Base-by-base conservation (phyloP, 2,888 invertebrate genomes). In the Lasius fuliginosus region DNA sequence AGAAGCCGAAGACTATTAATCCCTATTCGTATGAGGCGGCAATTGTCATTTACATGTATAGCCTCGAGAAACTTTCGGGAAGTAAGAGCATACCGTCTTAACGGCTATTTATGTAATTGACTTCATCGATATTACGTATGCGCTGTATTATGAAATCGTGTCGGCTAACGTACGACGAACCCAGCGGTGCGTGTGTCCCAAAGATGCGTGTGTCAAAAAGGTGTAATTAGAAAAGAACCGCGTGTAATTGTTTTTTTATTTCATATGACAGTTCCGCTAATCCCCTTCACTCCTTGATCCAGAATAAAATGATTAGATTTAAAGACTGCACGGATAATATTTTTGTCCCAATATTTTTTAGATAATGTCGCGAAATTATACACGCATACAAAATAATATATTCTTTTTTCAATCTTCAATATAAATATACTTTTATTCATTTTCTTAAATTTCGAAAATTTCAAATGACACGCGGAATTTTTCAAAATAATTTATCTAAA, bases 121-220 rank as follows among this genome's bases (percentile, higher is more conserved):
- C 46, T 81, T 81, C 73, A 73, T 81, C 79, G 79, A 73, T 81
- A 81, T 81, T 81, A 81, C 79, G 79, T 60, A 73, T 9, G 9
- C 23, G 15, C 30, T 46, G n/a, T 27, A 73, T 81, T 81, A 33
- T 33, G 79, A 81, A 81, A 81, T 60, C 27, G n/a, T 60, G 49
- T 9, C 18, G 58, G n/a, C 42, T 46, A 60, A 27, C 1, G 33
- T 71, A 71, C 11, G 46, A 71, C 71, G 46, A 62, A 23, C 8
- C 27, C 27, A 73, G 27, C 46, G 46, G 8, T 81, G 79, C 79
- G 73, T n/a, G n/a, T n/a, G n/a, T n/a, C n/a, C 33, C 6, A 68
- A 71, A 76, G 36, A 67, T 0, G 23, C 60, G 46, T 60, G 27
- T 12, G 60, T 36, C 5, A 27, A 62, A 81, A 73, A 33, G 42